Evolutionary conservation across 2,888 invertebrate species (phyloP).

Genomic region (Dusona sp.): DNA sequence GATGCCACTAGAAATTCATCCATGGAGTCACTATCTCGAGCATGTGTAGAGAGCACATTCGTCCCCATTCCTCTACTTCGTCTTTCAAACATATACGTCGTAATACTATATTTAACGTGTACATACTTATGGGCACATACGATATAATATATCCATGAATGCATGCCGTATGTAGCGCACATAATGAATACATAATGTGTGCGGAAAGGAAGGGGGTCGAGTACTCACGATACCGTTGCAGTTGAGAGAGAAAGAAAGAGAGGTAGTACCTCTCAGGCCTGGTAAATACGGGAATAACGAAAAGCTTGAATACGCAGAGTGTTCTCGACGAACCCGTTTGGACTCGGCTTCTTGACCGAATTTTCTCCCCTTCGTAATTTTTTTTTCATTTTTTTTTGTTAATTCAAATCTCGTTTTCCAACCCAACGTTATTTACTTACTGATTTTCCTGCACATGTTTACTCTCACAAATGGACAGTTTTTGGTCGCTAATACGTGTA

Average conservation of each 20-base stretch:
- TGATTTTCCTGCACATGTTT: neutral
- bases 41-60: constrained; percentile 45
- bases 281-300: constrained; percentile 63
- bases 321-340: constrained; percentile 56
- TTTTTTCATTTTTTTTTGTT: neutral
- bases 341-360: constrained; percentile 54
- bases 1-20: constrained; percentile 56
- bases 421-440: neutral
- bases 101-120: constrained; percentile 57
- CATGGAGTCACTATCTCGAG: constrained; percentile 46
- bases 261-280: constrained; percentile 31
- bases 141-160: constrained; percentile 67
- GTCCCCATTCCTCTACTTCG: constrained; percentile 33
- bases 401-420: neutral
- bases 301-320: constrained; percentile 60
- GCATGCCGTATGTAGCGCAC: constrained; percentile 66
- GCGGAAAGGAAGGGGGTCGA: constrained; percentile 64
- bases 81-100: constrained; percentile 26
- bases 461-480: neutral
- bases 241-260: constrained; percentile 13
- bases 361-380: constrained; percentile 26
- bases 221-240: constrained; percentile 60
- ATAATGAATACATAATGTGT: constrained; percentile 68
- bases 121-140: constrained; percentile 59
- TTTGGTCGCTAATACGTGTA: neutral